Conservation (phyloP, 2,113 vertebrate genomes). For the Loxodonta africana region DNA sequence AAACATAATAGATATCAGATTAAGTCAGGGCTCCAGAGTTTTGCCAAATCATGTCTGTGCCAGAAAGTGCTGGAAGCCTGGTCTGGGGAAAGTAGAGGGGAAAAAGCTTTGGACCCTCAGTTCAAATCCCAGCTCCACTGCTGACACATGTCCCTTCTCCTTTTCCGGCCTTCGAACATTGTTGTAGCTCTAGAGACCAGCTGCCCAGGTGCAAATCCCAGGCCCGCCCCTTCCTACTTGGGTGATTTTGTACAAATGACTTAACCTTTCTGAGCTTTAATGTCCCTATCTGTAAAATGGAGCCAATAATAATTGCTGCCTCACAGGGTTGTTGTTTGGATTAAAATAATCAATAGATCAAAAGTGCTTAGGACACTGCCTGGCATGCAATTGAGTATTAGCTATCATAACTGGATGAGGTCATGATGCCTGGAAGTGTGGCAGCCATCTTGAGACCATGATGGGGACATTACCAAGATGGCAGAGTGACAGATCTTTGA, state of each 20-base stretch:
- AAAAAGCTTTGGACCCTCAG: background rate
- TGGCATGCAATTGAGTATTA: background rate
- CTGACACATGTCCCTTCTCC: background rate
- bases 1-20: background rate
- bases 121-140: background rate
- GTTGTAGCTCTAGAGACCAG: background rate
- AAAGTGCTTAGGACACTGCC: background rate
- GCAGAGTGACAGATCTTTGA: slow-evolving; percentile 1
- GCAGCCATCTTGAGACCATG: background rate
- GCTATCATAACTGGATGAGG: background rate
- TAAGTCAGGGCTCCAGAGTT: slow-evolving; percentile 10
- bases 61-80: background rate
- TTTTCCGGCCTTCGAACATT: background rate
- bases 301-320: background rate
- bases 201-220: slow-evolving; percentile 33
- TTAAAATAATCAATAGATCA: slow-evolving; percentile 10
- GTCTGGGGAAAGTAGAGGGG: background rate
- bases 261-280: background rate
- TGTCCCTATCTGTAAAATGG: no score
- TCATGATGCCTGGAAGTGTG: background rate
- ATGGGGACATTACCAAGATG: background rate
- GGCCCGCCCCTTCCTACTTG: background rate
- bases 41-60: slow-evolving; percentile 20
- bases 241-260: background rate
- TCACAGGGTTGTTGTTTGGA: background rate